Evolutionary conservation across 1,140 invertebrate genomes (phyloP).

Genomic region (Xylocopa sonorina): DNA sequence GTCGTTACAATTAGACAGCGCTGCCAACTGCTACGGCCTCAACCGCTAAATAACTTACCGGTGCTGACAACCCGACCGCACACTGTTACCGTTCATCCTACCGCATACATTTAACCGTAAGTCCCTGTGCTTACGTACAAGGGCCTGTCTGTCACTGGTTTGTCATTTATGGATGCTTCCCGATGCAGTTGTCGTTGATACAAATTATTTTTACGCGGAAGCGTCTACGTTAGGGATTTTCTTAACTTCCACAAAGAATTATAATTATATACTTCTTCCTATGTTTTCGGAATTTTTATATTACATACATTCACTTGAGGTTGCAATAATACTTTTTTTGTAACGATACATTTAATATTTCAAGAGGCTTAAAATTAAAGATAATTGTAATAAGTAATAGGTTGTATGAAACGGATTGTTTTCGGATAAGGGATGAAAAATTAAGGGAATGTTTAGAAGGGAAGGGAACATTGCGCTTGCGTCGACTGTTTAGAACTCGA

Average conservation of each 20-base stretch:
- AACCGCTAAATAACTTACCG: slow-evolving; percentile 80
- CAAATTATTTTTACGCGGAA: too few relatives aligned
- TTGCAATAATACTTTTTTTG: too few relatives aligned
- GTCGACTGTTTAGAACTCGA: slow-evolving; percentile 77
- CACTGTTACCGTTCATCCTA: slow-evolving; percentile 67
- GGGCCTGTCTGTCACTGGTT: neutral
- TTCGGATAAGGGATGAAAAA: slow-evolving; percentile 60
- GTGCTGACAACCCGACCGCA: slow-evolving; percentile 79
- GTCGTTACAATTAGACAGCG: slow-evolving; percentile 80
- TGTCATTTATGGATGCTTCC: neutral
- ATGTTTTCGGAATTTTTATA: too few relatives aligned
- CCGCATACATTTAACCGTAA: slow-evolving; percentile 54
- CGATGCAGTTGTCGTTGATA: too few relatives aligned
- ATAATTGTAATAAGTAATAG: too few relatives aligned
- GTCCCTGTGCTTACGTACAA: slow-evolving; percentile 4
- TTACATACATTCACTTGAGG: too few relatives aligned
- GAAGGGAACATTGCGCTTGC: slow-evolving; percentile 70
- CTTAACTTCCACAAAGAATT: too few relatives aligned
- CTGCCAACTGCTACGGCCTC: slow-evolving; percentile 76
- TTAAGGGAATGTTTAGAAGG: slow-evolving; percentile 42
- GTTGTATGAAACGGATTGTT: slow-evolving; percentile 16
- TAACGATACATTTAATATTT: too few relatives aligned
- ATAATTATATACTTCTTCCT: too few relatives aligned
- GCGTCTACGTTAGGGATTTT: too few relatives aligned
- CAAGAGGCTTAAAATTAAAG: too few relatives aligned